These are phyloP conservation scores for Chouioia cunea DNA, from an alignment of 2,888 invertebrate species.

Conservation along the genomic window DNA sequence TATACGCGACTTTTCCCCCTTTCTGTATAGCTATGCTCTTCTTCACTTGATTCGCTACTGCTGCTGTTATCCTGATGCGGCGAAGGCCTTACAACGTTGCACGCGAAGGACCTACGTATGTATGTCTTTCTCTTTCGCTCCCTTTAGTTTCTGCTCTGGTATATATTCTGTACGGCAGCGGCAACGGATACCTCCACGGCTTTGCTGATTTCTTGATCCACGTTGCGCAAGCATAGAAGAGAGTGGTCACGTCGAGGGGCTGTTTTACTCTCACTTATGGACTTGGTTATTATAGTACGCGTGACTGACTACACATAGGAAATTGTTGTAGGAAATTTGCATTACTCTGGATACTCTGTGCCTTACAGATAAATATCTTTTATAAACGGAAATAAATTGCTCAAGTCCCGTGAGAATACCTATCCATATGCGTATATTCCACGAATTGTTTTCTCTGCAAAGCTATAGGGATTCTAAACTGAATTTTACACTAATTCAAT, in stretches of 20 bases:
- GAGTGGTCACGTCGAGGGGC: conserved; percentile 56
- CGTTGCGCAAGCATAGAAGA: conserved; percentile 61
- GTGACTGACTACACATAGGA: not conserved
- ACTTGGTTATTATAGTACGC: not conserved
- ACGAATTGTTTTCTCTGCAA: too few species aligned
- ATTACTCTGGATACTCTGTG: too few species aligned
- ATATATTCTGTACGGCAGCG: not conserved
- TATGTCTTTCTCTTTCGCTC: conserved; percentile 37
- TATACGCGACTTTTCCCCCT: conserved; percentile 29
- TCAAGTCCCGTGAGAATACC: too few species aligned
- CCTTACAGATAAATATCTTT: too few species aligned
- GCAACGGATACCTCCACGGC: conserved; percentile 56
- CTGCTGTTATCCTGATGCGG: conserved; percentile 65
- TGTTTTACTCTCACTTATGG: conserved; percentile 18
- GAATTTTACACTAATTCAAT: too few species aligned
- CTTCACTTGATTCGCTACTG: conserved; percentile 36
- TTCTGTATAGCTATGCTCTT: conserved; percentile 38
- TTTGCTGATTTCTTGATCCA: conserved; percentile 66
- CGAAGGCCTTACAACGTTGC: conserved; percentile 64
- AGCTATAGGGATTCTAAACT: too few species aligned
- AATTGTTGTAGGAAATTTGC: too few species aligned
- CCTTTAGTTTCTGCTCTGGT: conserved; percentile 10
- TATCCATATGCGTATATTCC: too few species aligned
- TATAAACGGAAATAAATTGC: too few species aligned
- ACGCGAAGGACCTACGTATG: conserved; percentile 49